phyloP scores from a whole-genome alignment of 2,888 invertebrate species.

The Mamestra brassicae region DNA sequence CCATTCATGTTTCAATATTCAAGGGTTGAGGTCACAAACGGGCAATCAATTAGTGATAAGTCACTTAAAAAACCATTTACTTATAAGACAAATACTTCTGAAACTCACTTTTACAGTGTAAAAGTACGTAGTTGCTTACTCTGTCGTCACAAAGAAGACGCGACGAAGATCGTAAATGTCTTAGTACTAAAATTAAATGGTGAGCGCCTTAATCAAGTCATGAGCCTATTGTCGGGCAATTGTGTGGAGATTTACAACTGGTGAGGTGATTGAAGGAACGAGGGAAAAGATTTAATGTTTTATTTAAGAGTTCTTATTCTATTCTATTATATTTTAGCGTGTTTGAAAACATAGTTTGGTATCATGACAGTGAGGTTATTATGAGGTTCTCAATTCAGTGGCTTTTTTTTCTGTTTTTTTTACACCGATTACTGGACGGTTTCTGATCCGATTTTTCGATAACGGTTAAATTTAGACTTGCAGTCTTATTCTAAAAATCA shows the following conservation, averaged over 20 bases:
- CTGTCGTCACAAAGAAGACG: slow-evolving; percentile 79
- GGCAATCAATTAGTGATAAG: too few species aligned
- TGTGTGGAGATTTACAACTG: slow-evolving; percentile 46
- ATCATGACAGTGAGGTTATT: not conserved
- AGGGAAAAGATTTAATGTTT: slow-evolving; percentile 1
- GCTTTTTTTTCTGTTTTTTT: too few species aligned
- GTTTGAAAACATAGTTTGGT: not conserved
- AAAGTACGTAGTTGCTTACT: slow-evolving; percentile 59
- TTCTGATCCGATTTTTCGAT: too few species aligned
- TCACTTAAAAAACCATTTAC: too few species aligned
- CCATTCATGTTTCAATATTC: too few species aligned
- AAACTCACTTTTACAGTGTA: not conserved
- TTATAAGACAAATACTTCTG: slow-evolving; percentile 33
- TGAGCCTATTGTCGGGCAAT: slow-evolving; percentile 45
- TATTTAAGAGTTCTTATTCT: not conserved
- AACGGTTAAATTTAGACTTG: too few species aligned
- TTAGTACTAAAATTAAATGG: slow-evolving; percentile 78
- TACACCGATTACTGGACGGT: too few species aligned
- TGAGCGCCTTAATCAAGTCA: slow-evolving; percentile 73
- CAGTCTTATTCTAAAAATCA: too few species aligned
- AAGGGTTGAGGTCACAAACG: too few species aligned
- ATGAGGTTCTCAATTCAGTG: too few species aligned
- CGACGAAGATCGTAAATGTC: slow-evolving; percentile 82
- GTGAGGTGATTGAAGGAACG: slow-evolving; percentile 21
- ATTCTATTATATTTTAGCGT: not conserved